Conservation (phyloP, 23 tunicate genomes). For the Aplidium turbinatum region DNA sequence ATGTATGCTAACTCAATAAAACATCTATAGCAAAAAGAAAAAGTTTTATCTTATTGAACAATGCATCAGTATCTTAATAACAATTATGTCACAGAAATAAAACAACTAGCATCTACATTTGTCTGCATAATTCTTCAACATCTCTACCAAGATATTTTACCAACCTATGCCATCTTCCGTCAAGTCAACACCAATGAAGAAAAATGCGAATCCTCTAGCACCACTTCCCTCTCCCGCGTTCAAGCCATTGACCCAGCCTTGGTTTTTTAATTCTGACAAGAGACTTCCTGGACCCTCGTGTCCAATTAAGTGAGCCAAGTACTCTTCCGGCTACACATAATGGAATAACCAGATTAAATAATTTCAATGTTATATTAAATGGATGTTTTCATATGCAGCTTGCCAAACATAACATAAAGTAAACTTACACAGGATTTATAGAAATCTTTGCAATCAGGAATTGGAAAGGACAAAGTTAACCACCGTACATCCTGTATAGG, state of each 20-base stretch:
- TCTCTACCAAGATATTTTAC: no score
- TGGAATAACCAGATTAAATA: no score
- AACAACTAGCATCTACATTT: no score
- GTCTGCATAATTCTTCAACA: no score
- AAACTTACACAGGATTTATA: constrained; percentile 61
- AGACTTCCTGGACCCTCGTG: constrained; percentile 83
- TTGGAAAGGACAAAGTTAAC: constrained; percentile 59
- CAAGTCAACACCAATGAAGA: constrained; percentile 57
- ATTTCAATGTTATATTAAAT: no score
- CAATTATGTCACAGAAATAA: no score
- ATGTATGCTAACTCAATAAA: no score
- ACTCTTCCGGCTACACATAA: constrained; percentile 46
- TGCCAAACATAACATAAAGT: no score
- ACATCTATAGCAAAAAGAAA: no score
- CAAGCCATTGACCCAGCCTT: constrained; percentile 71
- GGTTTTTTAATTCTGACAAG: constrained; percentile 58
- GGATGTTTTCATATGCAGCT: no score
- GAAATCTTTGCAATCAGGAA: constrained; percentile 51
- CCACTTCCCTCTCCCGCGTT: constrained; percentile 58
- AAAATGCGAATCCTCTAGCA: constrained; percentile 56
- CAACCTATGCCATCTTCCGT: constrained; percentile 66
- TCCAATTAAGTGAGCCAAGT: constrained; percentile 67
- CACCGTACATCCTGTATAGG: constrained; percentile 72
- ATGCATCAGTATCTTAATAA: no score
- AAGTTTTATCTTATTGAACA: no score